Evolutionary conservation across 2,797 vertebrate genomes (phyloP).

Genomic region (Spondyliosoma cantharus): DNA sequence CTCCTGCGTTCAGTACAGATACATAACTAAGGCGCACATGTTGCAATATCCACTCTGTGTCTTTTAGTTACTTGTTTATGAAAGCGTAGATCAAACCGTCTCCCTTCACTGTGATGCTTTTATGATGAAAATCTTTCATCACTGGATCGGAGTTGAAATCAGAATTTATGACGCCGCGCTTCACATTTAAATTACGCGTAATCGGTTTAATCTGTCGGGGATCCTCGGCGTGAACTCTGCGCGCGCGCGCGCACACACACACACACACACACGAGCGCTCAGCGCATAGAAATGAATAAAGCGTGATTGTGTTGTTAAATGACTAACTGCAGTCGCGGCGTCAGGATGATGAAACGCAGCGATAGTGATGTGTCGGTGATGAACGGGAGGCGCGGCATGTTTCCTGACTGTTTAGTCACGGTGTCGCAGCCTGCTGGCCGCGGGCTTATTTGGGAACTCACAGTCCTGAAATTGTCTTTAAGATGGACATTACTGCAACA

Average conservation of each 20-base stretch:
- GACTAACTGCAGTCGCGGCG: conserved; percentile 20
- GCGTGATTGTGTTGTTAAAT: conserved; percentile 22
- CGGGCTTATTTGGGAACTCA: conserved; percentile 38
- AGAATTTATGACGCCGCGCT: conserved; percentile 2
- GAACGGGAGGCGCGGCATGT: conserved; percentile 15
- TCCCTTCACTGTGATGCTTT: conserved; percentile 10
- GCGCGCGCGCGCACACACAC: not conserved
- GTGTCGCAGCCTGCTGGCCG: conserved; percentile 16
- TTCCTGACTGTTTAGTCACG: conserved; percentile 29
- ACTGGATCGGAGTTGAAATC: not conserved
- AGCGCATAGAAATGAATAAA: not conserved
- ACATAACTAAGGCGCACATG: not conserved
- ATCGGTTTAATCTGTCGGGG: conserved; percentile 13
- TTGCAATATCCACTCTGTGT: conserved; percentile 15
- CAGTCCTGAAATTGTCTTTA: conserved; percentile 52
- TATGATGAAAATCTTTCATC: conserved; percentile 42
- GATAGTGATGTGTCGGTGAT: conserved; percentile 28
- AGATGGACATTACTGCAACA: conserved; percentile 59
- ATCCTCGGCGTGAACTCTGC: conserved; percentile 3
- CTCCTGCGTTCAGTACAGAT: not conserved
- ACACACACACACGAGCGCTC: not conserved
- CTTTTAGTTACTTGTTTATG: conserved; percentile 5
- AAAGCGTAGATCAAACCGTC: conserved; percentile 29
- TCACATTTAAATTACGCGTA: conserved; percentile 6
- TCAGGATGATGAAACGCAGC: conserved; percentile 5